Evolutionary conservation across 1,140 invertebrate species (phyloP).

Genomic region (Dryas iulia): DNA sequence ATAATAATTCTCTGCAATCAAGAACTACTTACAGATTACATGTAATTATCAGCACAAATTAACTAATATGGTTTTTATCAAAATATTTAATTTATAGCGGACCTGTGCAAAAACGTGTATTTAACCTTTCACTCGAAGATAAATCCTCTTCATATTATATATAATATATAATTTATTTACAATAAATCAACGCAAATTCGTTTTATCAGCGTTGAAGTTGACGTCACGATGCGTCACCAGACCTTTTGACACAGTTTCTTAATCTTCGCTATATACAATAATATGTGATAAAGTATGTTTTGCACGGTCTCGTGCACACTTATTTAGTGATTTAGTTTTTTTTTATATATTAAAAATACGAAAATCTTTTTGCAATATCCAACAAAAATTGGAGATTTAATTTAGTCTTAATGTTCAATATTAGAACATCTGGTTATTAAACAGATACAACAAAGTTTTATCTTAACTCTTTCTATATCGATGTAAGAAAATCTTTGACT

Average conservation of each 20-base stretch:
- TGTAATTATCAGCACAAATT: slow-evolving; percentile 8
- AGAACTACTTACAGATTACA: not conserved
- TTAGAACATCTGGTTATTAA: no score
- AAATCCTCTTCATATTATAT: not conserved
- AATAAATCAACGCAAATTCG: not conserved
- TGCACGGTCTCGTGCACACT: not conserved
- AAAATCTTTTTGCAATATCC: no score
- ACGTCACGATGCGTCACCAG: not conserved
- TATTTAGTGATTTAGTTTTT: not conserved
- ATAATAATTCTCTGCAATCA: not conserved
- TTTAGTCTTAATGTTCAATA: no score
- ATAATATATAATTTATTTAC: not conserved
- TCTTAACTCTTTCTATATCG: no score
- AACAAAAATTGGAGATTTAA: no score
- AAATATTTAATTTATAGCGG: slow-evolving; percentile 15
- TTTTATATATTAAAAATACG: not conserved
- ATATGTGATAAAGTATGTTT: not conserved
- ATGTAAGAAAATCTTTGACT: no score
- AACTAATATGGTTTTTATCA: slow-evolving; percentile 4
- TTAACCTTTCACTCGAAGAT: slow-evolving; percentile 11
- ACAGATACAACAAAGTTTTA: no score
- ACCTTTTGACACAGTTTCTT: not conserved
- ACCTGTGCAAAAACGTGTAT: not conserved
- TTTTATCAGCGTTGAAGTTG: slow-evolving; percentile 4
- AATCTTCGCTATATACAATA: not conserved